Base-by-base conservation (phyloP, 2,113 vertebrate genomes). In the Cheilinus undulatus region DNA sequence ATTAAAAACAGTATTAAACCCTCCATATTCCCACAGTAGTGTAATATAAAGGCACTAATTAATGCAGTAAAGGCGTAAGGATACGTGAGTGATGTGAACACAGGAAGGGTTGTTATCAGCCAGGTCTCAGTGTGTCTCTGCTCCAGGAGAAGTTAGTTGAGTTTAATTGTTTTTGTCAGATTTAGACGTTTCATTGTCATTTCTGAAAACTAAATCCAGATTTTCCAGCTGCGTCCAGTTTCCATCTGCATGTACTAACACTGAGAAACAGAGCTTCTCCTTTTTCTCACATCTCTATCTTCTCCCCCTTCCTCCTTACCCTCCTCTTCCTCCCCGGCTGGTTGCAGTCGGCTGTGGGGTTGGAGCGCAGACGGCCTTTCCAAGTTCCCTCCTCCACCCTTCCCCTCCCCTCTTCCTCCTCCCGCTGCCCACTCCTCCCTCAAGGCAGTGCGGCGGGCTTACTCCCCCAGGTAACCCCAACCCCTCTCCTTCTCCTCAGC, bases 391-490 rank as follows among this genome's bases (percentile, higher is more conserved):
- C 65, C 82, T 77, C 74, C 69, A 19, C 64, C 86, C 59, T 70
- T 84, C 19, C 73, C 85, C 61, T 82, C 79, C 70, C 69, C 84
- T 77, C 75, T 77, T 60, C 57, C 83, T 80, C 72, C 79, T 6
- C 83, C 78, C 84, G 1, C 69, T 8, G 58, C 79, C 58, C 66
- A 88, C 76, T 77, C 73, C 76, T 80, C 89, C 74, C 66, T 80
- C 72, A 86, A 71, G 76, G 74, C 56, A 79, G 76, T 81, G 72
- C 78, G 87, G 75, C 76, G 80, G 70, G 80, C 88, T 69, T 82
- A 69, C 83, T 91, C 90, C 46, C 91, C 89, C 84, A 92, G 91
- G 91, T 92, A 92, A 89, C 76, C 60, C 53, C 53, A 2, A 43
- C 64, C 51, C 71, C 17, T 48, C 26, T 48, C 46, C 38, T 24